Evolutionary conservation across 1,140 invertebrate species (phyloP), one percentile per base, ranked within the genome.

Genomic region (Aradophagus sp.): DNA sequence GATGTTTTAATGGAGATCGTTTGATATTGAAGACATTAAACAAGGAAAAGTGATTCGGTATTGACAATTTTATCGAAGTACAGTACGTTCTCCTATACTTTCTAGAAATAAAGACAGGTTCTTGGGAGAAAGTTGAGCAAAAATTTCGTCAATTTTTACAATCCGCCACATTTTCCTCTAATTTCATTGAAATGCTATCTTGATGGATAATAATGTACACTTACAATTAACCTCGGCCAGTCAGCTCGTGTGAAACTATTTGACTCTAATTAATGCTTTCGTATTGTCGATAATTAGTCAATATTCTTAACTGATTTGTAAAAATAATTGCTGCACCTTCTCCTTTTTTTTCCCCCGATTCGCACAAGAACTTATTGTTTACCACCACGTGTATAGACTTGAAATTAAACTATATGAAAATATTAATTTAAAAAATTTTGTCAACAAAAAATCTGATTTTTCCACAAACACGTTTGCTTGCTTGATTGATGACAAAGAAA

Each of bases 81-180:
- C 27, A 35, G 58, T 52, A 63, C 58, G 17, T 70, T 70, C 58
- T 16, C 58, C 58, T 70, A 63, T 70, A 70, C 67, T 70, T 70
- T 70, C 67, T 70, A 70, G 58, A 53, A 70, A 63, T 63, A 65
- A 55, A 67, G 62, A 62, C 62, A 73, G 56, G 62, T 65, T 72
- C 50, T 56, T 38, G 16, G 44, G 69, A 61, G 69, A 72, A 72
- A 72, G 62, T 62, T 61, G 48, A 27, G 61, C 38, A 63, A 63
- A 75, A 65, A 71, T 71, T 59, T 71, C 39, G 53, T 59, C 45
- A 71, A 71, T 65, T 71, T 71, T 71, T 71, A 58, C 59, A 59
- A 41, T 63, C 38, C 13, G 34, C 26, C 45, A 42, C 36, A 58
- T 70, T 70, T 58, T 70, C 34, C 31, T 50, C 39, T 34, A 58